A percentile compares a stretch with the other conserved stretches of the same genome.
Conservation (phyloP, 2,888 invertebrate species). For the Calliopum simillimum region DNA sequence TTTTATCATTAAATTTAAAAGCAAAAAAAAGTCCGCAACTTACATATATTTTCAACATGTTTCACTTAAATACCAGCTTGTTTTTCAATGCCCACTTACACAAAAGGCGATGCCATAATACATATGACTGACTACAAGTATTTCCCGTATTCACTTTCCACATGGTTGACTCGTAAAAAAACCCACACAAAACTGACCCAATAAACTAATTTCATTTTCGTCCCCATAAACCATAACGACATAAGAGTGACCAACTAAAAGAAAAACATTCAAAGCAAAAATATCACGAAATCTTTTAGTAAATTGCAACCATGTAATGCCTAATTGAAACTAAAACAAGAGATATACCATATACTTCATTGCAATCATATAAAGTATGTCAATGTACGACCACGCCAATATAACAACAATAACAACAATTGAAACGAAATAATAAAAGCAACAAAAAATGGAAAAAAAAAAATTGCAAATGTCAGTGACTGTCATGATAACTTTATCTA, state of each 20-base stretch:
- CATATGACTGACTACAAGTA: slow-evolving; percentile 44
- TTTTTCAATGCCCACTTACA: background rate
- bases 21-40: background rate
- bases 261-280: too few relatives aligned
- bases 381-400: background rate
- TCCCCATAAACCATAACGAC: too few relatives aligned
- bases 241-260: too few relatives aligned
- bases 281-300: too few relatives aligned
- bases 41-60: background rate
- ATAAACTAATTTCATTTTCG: background rate
- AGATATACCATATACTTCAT: background rate
- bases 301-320: too few relatives aligned
- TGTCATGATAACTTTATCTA: too few relatives aligned
- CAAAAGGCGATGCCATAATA: slow-evolving; percentile 51
- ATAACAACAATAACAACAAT: too few relatives aligned
- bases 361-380: background rate
- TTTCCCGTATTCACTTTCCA: slow-evolving; percentile 63
- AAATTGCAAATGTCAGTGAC: too few relatives aligned
- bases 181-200: slow-evolving; percentile 11
- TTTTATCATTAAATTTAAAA: too few relatives aligned
- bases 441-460: too few relatives aligned
- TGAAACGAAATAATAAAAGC: too few relatives aligned
- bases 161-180: slow-evolving; percentile 49
- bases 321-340: too few relatives aligned
- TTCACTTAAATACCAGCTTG: background rate